Evolutionary conservation across 1,140 invertebrate species (phyloP).

Genomic region (Rhagoletis pomonella): DNA sequence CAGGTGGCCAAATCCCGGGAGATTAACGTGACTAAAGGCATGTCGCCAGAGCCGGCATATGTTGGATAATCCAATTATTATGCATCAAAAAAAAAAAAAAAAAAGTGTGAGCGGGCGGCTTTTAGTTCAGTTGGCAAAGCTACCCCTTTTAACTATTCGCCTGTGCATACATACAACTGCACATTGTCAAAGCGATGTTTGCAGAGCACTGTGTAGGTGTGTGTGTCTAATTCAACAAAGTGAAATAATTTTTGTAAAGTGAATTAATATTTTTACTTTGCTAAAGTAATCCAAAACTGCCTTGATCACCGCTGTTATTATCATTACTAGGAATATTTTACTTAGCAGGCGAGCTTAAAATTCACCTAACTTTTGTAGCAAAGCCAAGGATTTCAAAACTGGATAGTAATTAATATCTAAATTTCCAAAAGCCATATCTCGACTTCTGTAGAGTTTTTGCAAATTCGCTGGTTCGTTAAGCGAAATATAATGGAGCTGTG

Average conservation of each 20-base stretch:
- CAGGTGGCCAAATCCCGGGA: constrained; percentile 44
- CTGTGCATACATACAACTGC: not conserved
- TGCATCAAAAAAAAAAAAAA: no score
- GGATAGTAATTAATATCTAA: no score
- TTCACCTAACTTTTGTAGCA: no score
- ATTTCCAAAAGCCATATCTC: no score
- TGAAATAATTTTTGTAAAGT: not conserved
- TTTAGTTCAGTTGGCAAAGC: not conserved
- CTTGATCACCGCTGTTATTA: not conserved
- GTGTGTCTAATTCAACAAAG: not conserved
- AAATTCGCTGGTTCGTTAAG: no score
- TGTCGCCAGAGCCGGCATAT: constrained; percentile 24
- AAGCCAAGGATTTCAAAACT: no score
- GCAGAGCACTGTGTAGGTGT: not conserved
- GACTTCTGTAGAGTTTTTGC: no score
- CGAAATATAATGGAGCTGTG: no score
- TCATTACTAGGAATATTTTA: no score
- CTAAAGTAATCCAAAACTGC: not conserved
- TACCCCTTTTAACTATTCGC: not conserved
- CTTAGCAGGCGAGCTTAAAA: no score
- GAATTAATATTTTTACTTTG: not conserved
- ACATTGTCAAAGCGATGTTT: not conserved
- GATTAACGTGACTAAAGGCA: constrained; percentile 53
- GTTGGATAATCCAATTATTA: constrained; percentile 53
- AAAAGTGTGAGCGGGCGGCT: constrained; percentile 2